Percentiles rank a stretch among this genome's conserved stretches.
These are phyloP conservation scores for Agrochola lota DNA, from an alignment of 2,888 invertebrate species.

Conservation along the genomic window DNA sequence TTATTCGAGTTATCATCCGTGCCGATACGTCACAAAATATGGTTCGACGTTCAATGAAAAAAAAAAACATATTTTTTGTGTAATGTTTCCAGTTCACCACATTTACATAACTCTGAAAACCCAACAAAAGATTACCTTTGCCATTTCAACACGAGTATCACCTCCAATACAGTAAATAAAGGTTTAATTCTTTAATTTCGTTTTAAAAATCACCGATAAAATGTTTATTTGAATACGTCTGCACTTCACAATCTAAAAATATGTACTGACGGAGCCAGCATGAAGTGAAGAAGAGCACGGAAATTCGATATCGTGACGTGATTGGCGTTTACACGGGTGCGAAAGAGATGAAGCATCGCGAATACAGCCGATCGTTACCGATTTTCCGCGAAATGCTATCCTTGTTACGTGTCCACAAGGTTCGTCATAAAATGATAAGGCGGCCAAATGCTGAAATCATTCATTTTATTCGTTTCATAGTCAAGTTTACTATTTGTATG, in stretches of 20 bases:
- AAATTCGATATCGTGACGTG: slow-evolving; percentile 85
- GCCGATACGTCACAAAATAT: slow-evolving; percentile 63
- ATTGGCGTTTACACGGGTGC: slow-evolving; percentile 67
- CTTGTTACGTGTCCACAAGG: slow-evolving; percentile 62
- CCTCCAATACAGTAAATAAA: slow-evolving; percentile 63
- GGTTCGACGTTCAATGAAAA: slow-evolving; percentile 55
- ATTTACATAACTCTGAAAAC: slow-evolving; percentile 30
- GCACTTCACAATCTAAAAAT: slow-evolving; percentile 81
- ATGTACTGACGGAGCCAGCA: slow-evolving; percentile 79
- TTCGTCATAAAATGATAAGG: slow-evolving; percentile 35
- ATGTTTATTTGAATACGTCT: slow-evolving; percentile 73
- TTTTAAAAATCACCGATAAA: slow-evolving; percentile 78
- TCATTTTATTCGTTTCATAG: slow-evolving; percentile 16
- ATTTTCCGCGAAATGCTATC: slow-evolving; percentile 70
- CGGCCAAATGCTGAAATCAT: slow-evolving; percentile 37
- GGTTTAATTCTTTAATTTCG: slow-evolving; percentile 77
- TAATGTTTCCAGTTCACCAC: slow-evolving; percentile 17
- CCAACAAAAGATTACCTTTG: slow-evolving; percentile 81
- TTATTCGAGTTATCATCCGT: slow-evolving; percentile 56
- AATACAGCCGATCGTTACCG: slow-evolving; percentile 69
- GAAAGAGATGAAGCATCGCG: slow-evolving; percentile 70
- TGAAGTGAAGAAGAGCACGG: slow-evolving; percentile 69
- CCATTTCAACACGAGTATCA: slow-evolving; percentile 76
- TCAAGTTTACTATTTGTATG: not conserved
- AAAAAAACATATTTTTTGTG: slow-evolving; percentile 47